Evolutionary conservation across 2,113 vertebrate species (phyloP), one percentile per base, ranked within the genome.

Genomic region (Brienomyrus brachyistius): DNA sequence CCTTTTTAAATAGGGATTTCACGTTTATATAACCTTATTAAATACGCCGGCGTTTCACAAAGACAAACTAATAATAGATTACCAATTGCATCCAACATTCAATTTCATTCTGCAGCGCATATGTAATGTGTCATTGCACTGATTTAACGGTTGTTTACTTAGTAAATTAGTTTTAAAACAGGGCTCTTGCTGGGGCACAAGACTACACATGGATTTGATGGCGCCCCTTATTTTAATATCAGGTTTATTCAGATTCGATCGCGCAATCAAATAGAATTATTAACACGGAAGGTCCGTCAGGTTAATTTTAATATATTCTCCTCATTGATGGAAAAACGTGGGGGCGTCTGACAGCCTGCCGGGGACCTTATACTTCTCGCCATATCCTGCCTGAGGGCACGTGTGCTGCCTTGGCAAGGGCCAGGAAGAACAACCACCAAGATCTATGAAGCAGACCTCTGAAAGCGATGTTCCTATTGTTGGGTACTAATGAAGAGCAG

Each of bases 301-400:
- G 82, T 84, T 50, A 17, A 51, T 88, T 70, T 31, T 27, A 27
- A 23, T 59, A 2, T 70, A 15, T 74, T 80, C 62, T 91, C 9
- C 43, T 92, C 9, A 92, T 91, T 91, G 91, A 82, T 87, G 74
- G 13, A 62, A 88, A 89, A 77, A 89, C 77, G 27, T 90, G 90
- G 90, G 77, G 88, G 89, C 87, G 90, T 93, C 5, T 88, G 52
- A 85, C 54, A 88, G 87, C 21, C 31, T 43, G 54, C 85, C 90
- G 91, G 70, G 51, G 48, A 86, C 90, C 27, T 13, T 89, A 89
- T 89, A 89, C 27, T 90, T 91, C 45, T 88, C 74, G 47, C 74
- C 77, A 50, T 70, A 35, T 50, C 86, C 88, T 59, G 83, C 87
- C 88, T 56, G 0, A 23, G 43, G 88, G 66, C 50, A 89, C 82